Evolutionary conservation across 2,888 invertebrate genomes (phyloP), one percentile per base, ranked within the genome.

Genomic region (Idaea dimidiata): DNA sequence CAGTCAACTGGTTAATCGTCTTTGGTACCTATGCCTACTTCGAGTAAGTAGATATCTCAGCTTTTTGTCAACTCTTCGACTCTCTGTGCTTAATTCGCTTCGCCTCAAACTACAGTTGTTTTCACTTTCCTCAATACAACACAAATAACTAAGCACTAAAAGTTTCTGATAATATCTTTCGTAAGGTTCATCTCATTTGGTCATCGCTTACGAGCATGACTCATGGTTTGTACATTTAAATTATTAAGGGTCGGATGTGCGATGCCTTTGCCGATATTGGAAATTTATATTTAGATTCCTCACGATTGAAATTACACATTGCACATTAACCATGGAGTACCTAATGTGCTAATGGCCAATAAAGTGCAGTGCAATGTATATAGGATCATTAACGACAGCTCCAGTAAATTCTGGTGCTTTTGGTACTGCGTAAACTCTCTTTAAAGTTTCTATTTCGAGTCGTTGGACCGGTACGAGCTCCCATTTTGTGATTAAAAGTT

Each of bases 11-110:
- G n/a, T n/a, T n/a, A n/a, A n/a, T n/a, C n/a, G n/a, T n/a, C n/a
- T n/a, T n/a, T n/a, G n/a, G n/a, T n/a, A n/a, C n/a, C n/a, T n/a
- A n/a, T n/a, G n/a, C 24, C 24, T 68, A 66, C 66, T 69, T 74
- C 69, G 68, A 75, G 75, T 73, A 24, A 24, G 24, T 24, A 24
- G 24, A 24, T 24, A 70, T 67, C 64, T 72, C 72, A 71, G 66
- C 79, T 86, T 88, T 88, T 89, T 89, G 88, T 88, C 85, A 86
- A 84, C 84, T 83, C 77, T 82, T 83, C 81, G 79, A 84, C 81
- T 88, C 84, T 83, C 77, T 82, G 84, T 81, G 79, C 85, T 82
- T 88, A 86, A 88, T 89, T 87, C 81, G 79, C 79, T 83, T 77
- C 78, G 86, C 77, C 80, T 82, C 78, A 79, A 81, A 78, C 77